Evolutionary conservation across 2,888 invertebrate species (phyloP), one percentile per base, ranked within the genome.

Genomic region (Norana najaformis): DNA sequence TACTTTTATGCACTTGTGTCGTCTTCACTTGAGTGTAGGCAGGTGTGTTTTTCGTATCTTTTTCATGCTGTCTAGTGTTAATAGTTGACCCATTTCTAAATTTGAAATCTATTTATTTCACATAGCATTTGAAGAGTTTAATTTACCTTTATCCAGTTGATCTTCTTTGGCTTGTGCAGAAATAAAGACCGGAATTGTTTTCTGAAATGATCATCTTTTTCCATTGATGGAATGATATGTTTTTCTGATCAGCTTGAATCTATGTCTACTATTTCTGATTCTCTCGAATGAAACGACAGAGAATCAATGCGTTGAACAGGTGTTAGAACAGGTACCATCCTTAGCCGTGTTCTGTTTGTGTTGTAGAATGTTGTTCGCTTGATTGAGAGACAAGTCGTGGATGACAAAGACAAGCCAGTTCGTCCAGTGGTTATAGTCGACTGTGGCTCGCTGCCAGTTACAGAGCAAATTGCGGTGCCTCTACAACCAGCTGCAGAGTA

Each of bases 341-440:
- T 1, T 34, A 83, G 83, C 2, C 14, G 2, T 83, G 35, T 20
- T 83, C n/a, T 89, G 89, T 83, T 91, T 90, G 20, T 85, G 35
- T 93, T 93, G 91, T 96, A 97, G 97, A 96, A 96, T 95, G 95
- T 98, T 90, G 96, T 99, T 6, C 96, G 97, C 91, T 97, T 97
- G 95, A 97, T 99, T 93, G 98, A 98, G 95, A 95, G 94, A 53
- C 95, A 96, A 1, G 95, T 95, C 90, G 98, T 98, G 23, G 97
- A 97, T 93, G 95, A 96, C 83, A 96, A 97, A 92, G 98, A 99
- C 95, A 96, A 96, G 92, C 99, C 99, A 35, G 94, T 95, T 36
- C 96, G 97, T 89, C 98, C 98, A 94, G 97, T 99, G 82, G 96
- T 96, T 38, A 98, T 99, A 93, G 96, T 96, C 20, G 96, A 98